Conservation (phyloP, 2,113 vertebrate genomes). For the Pantherophis guttatus region DNA sequence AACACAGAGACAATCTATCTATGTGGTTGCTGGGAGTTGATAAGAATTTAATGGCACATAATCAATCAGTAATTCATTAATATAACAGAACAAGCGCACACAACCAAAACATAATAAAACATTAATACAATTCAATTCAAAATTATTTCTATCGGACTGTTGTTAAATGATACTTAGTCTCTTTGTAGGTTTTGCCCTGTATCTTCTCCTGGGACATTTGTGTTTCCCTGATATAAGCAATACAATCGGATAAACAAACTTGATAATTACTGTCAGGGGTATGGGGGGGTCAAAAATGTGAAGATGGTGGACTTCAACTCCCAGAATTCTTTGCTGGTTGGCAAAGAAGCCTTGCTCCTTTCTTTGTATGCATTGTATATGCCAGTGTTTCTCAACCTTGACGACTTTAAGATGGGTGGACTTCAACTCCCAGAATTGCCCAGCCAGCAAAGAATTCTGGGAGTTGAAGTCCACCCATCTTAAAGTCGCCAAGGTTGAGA, state of each 20-base stretch:
- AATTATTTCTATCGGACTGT: neutral
- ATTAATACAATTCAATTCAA: neutral
- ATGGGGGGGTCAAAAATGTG: neutral
- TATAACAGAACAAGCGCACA: neutral
- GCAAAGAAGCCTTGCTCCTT: neutral
- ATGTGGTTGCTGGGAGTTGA: neutral
- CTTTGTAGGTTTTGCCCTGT: neutral
- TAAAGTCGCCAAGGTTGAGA: neutral
- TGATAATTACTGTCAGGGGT: neutral
- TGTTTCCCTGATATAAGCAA: neutral
- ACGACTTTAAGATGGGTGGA: neutral
- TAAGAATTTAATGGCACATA: neutral
- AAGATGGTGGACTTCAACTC: neutral
- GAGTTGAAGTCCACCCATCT: neutral
- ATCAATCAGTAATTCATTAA: neutral
- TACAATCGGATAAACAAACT: neutral
- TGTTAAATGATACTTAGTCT: neutral
- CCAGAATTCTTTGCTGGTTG: too few species aligned
- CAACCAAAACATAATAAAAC: neutral
- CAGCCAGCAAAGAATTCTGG: neutral
- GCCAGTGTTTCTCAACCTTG: neutral
- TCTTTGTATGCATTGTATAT: neutral
- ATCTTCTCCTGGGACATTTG: neutral
- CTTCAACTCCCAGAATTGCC: neutral
- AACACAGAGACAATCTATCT: neutral